Percentiles rank a stretch among this genome's conserved stretches.
Conservation (phyloP, 2,113 vertebrate genomes). For the Cynoglossus semilaevis region DNA sequence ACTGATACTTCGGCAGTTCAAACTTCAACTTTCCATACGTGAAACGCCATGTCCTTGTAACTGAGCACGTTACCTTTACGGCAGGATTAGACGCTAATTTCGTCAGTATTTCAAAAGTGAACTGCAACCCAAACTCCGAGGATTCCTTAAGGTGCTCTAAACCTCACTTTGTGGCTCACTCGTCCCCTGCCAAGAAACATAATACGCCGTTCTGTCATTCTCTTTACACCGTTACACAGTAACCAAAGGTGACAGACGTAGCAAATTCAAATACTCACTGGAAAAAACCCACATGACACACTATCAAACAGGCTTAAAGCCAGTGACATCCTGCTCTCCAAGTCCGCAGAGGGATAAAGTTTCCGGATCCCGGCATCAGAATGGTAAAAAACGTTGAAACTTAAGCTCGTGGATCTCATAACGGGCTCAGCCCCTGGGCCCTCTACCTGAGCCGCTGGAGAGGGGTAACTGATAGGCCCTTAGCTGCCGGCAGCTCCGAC, state of each 20-base stretch:
- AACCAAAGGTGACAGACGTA: conserved; percentile 58
- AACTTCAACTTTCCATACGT: conserved; percentile 33
- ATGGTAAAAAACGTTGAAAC: conserved; percentile 78
- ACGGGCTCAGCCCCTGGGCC: conserved; percentile 61
- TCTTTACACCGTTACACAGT: conserved; percentile 9
- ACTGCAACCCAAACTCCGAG: conserved; percentile 11
- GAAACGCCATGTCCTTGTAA: conserved; percentile 46
- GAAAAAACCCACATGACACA: conserved; percentile 52
- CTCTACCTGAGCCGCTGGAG: conserved; percentile 69
- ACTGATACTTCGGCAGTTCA: conserved; percentile 47
- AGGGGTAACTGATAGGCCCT: conserved; percentile 74
- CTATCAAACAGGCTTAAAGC: conserved; percentile 61
- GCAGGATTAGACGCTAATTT: conserved; percentile 5
- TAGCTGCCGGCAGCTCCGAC: conserved; percentile 34
- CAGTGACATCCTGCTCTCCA: conserved; percentile 73
- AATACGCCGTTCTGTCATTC: conserved; percentile 25
- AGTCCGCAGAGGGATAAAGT: conserved; percentile 61
- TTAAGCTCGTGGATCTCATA: conserved; percentile 74
- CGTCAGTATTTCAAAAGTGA: conserved; percentile 9
- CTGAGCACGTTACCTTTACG: conserved; percentile 22
- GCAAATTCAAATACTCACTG: conserved; percentile 38
- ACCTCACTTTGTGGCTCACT: conserved; percentile 3
- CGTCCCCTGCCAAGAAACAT: conserved; percentile 43
- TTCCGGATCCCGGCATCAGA: conserved; percentile 71
- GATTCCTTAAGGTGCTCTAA: conserved; percentile 20